Percentiles rank a stretch among this genome's conserved stretches.
These are phyloP conservation scores for Phoenicopterus ruber DNA, from an alignment of 2,113 vertebrate genomes.

Conservation along the genomic window DNA sequence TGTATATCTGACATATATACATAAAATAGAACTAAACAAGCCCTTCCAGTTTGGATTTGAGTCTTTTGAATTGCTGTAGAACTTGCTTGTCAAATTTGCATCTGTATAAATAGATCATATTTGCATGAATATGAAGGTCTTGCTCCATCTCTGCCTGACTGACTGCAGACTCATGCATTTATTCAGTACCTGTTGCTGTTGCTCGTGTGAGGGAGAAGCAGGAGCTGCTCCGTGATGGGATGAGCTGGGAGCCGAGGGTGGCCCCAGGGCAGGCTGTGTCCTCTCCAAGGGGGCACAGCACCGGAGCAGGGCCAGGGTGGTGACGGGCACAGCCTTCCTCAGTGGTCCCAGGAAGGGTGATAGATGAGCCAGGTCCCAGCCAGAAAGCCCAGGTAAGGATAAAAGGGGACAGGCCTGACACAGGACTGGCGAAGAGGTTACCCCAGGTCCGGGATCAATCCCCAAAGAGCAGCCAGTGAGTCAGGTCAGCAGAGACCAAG, in stretches of 20 bases:
- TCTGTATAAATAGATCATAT: neutral
- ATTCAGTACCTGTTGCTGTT: neutral
- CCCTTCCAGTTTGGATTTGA: neutral
- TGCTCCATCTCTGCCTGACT: neutral
- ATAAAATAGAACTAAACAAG: neutral
- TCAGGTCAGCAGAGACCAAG: neutral
- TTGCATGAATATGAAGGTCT: neutral
- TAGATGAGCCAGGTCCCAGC: fast-evolving
- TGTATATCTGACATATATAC: neutral
- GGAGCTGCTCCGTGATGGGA: neutral
- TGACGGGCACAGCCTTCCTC: neutral
- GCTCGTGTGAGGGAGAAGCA: neutral
- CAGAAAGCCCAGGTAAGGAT: neutral
- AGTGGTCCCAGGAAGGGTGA: neutral
- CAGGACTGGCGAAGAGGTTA: neutral
- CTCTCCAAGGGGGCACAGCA: neutral
- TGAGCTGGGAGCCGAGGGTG: fast-evolving
- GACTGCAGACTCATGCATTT: neutral
- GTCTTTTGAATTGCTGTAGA: neutral
- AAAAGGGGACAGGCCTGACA: neutral
- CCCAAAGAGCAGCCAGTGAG: neutral
- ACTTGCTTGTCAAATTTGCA: neutral
- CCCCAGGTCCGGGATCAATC: no score
- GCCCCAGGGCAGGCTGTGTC: neutral
- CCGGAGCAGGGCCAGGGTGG: neutral